A percentile compares a stretch with the other conserved stretches of the same genome.
Conservation (phyloP, 2,888 invertebrate species). For the Gandaritis pyraliata region DNA sequence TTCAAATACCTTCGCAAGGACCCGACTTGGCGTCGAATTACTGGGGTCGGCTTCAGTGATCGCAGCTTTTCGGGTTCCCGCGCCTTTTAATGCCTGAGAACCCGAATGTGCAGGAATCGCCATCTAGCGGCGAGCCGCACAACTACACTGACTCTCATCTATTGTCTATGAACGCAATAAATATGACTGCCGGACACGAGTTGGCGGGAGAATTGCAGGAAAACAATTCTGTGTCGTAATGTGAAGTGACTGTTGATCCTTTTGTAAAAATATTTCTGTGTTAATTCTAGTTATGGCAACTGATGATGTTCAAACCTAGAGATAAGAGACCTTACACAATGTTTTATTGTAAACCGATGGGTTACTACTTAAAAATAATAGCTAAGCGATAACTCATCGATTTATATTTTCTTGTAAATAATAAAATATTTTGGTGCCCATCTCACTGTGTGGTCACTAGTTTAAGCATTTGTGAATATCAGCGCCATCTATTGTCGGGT, state of each 20-base stretch:
- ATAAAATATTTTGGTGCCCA: conserved; percentile 39
- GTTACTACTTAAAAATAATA: conserved; percentile 36
- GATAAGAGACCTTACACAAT: conserved; percentile 66
- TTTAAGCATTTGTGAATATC: conserved; percentile 57
- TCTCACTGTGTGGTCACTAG: conserved; percentile 64
- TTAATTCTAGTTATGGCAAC: conserved; percentile 62
- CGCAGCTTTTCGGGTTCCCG: conserved; percentile 94
- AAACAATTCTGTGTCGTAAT: conserved; percentile 56
- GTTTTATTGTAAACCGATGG: conserved; percentile 38
- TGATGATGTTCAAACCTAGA: conserved; percentile 83
- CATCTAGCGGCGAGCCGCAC: conserved; percentile 80
- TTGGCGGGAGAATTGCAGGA: conserved; percentile 71
- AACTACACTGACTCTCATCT: conserved; percentile 77
- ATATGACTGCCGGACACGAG: conserved; percentile 83
- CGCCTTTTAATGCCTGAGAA: conserved; percentile 88
- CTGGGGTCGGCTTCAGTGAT: conserved; percentile 97
- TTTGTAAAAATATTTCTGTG: conserved; percentile 33
- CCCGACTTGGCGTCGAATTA: conserved; percentile 92
- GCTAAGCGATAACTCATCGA: conserved; percentile 1
- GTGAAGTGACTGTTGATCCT: conserved; percentile 60
- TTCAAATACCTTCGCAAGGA: conserved; percentile 95
- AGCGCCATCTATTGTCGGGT: conserved; percentile 79
- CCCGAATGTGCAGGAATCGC: conserved; percentile 79
- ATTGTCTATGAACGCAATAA: conserved; percentile 77
- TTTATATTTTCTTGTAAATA: conserved; percentile 23